These are phyloP conservation scores for Drosophila truncata DNA, from an alignment of 1,140 invertebrate genomes.

Conservation along the genomic window DNA sequence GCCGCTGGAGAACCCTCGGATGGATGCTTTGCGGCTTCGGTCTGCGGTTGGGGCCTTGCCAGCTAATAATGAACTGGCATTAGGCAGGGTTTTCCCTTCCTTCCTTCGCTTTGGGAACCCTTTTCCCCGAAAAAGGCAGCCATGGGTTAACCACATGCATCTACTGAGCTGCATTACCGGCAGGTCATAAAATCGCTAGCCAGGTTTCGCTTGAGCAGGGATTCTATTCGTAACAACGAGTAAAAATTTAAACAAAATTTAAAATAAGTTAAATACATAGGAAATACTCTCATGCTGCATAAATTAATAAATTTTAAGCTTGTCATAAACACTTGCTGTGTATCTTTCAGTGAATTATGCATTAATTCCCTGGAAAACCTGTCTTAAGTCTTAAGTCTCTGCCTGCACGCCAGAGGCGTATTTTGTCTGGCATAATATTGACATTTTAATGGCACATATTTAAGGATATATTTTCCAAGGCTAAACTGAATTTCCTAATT, in stretches of 20 bases:
- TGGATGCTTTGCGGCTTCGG: slow-evolving; percentile 33
- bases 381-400: neutral
- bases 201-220: slow-evolving; percentile 2
- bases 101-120: neutral
- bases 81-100: slow-evolving; percentile 3
- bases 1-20: neutral
- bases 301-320: slow-evolving; percentile 1
- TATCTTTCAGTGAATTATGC: neutral
- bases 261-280: neutral
- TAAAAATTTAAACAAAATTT: too few species aligned
- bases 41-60: slow-evolving; percentile 27
- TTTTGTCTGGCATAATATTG: slow-evolving; percentile 8
- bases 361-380: neutral
- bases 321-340: neutral
- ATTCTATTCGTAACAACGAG: slow-evolving; percentile 5
- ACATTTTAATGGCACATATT: slow-evolving; percentile 20
- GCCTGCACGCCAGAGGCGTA: neutral
- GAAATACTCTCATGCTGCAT: neutral
- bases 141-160: slow-evolving; percentile 33
- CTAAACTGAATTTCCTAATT: neutral
- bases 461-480: slow-evolving; percentile 4
- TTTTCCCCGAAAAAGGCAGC: neutral
- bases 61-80: slow-evolving; percentile 46
- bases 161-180: slow-evolving; percentile 34
- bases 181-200: slow-evolving; percentile 34